Percentiles rank a stretch among this genome's conserved stretches.
Evolutionary conservation across 1,140 invertebrate genomes (phyloP).

Genomic region (Drosophila pallidifrons): DNA sequence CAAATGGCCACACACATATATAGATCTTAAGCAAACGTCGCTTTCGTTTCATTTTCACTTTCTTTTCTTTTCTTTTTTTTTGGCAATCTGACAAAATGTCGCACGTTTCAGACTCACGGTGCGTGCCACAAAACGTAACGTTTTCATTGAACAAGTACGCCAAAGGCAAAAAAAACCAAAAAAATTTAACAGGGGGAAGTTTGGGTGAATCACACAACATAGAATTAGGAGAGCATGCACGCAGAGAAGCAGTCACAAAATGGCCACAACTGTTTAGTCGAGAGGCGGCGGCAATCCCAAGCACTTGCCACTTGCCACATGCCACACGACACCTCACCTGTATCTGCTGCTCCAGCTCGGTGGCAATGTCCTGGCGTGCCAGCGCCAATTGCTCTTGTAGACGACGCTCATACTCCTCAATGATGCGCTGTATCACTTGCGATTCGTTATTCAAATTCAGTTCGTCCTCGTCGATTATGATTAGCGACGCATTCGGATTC

Average conservation of each 20-base stretch:
- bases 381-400: constrained; percentile 87
- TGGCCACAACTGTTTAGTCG: background rate
- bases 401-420: constrained; percentile 85
- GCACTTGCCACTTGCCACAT: background rate
- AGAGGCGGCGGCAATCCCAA: background rate
- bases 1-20: constrained; percentile 47
- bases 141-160: constrained; percentile 23
- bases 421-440: constrained; percentile 85
- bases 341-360: constrained; percentile 87
- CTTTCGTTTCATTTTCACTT: constrained; percentile 18
- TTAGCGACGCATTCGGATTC: constrained; percentile 65
- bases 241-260: constrained; percentile 11
- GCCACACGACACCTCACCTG: constrained; percentile 85
- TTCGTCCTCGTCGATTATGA: constrained; percentile 83
- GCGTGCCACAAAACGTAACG: constrained; percentile 35
- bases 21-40: constrained; percentile 35
- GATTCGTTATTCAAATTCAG: constrained; percentile 82
- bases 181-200: constrained; percentile 17
- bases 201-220: constrained; percentile 44
- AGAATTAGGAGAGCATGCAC: constrained; percentile 9
- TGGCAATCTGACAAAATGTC: constrained; percentile 59
- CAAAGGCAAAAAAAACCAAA: background rate
- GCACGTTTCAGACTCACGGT: constrained; percentile 42
- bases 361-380: constrained; percentile 87
- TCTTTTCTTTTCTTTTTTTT: constrained; percentile 17